These are phyloP conservation scores for Sus cebifrons DNA, from an alignment of 2,797 vertebrate species.

Conservation along the genomic window DNA sequence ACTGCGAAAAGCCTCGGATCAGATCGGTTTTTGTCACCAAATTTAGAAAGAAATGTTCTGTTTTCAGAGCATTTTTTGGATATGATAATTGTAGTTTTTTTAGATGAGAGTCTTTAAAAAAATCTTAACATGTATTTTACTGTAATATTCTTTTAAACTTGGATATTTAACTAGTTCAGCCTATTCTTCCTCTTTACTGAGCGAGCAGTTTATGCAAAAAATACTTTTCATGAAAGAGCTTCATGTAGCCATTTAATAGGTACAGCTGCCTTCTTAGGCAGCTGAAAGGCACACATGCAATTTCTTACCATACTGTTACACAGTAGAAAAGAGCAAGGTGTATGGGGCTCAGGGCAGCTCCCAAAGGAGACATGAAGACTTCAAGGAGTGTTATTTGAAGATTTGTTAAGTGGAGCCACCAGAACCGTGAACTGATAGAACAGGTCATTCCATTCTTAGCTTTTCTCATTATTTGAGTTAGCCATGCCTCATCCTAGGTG, in stretches of 20 bases:
- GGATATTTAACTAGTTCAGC: conserved; percentile 25
- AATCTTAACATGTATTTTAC: not conserved
- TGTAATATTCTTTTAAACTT: not conserved
- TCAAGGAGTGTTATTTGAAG: not conserved
- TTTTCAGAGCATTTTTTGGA: not conserved
- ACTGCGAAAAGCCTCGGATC: not conserved
- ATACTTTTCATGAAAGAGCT: not conserved
- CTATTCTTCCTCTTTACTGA: not conserved
- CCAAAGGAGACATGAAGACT: not conserved
- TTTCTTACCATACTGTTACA: not conserved
- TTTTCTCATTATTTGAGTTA: not conserved
- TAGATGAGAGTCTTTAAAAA: not conserved
- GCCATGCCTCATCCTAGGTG: not conserved
- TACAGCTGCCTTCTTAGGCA: not conserved
- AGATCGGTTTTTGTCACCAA: conserved; percentile 36
- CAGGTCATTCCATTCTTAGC: not conserved
- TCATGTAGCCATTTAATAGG: not conserved
- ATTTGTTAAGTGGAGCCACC: not conserved
- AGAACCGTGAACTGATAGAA: not conserved
- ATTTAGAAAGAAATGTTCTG: conserved; percentile 19
- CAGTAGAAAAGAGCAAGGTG: not conserved
- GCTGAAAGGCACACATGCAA: not conserved
- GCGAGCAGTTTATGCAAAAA: conserved; percentile 7
- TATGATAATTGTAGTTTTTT: not conserved
- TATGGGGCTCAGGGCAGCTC: not conserved